phyloP scores from a whole-genome alignment of 2,888 invertebrate species.

The Ormyrus nitidulus region DNA sequence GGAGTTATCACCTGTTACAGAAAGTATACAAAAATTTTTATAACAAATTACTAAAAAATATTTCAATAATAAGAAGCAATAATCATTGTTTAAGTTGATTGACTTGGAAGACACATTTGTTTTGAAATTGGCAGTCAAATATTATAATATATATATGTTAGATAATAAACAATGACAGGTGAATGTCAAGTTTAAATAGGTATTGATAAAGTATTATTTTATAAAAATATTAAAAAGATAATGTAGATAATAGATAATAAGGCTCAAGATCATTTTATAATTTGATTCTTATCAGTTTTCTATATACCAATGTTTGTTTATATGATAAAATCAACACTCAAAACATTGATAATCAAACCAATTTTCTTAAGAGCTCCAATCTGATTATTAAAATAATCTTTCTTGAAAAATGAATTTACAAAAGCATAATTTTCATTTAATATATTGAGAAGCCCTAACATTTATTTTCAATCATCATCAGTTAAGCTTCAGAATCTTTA shows the following conservation, averaged over 20 bases:
- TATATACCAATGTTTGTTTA: not conserved
- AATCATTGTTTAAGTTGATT: no score
- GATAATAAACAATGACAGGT: no score
- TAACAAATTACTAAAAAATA: not conserved
- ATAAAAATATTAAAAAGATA: not conserved
- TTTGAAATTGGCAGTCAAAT: no score
- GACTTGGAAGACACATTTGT: no score
- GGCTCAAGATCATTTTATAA: no score
- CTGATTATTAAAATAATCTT: not conserved
- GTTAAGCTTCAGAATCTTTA: no score
- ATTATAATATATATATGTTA: not conserved
- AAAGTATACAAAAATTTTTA: not conserved
- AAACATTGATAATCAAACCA: slow-evolving; percentile 9
- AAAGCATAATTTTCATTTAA: no score
- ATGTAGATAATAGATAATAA: not conserved
- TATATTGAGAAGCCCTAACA: no score
- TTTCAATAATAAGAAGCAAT: no score
- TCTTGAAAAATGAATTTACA: not conserved
- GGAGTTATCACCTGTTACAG: slow-evolving; percentile 84
- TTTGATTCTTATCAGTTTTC: not conserved
- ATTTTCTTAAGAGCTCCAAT: not conserved
- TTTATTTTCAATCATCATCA: no score
- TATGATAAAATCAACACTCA: slow-evolving; percentile 1
- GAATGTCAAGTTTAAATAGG: not conserved
- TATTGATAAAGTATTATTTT: not conserved